Evolutionary conservation across 35 echinoderm and acorn worm species (phyloP), one percentile per base, ranked within the genome.

Genomic region (Holothuria glaberrima): DNA sequence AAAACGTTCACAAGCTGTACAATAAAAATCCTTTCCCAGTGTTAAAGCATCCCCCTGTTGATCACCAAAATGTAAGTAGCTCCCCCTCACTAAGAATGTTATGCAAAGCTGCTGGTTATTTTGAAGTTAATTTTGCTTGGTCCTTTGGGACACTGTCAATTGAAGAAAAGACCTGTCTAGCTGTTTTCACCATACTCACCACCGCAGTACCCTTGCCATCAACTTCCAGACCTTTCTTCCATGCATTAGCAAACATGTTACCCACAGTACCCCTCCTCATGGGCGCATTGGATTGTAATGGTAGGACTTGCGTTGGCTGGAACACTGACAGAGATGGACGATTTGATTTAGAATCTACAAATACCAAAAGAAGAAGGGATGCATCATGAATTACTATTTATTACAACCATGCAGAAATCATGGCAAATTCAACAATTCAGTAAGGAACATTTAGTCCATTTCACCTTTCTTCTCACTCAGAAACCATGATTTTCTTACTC

Each of bases 221-320:
- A 29, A 58, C 82, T 64, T 96, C 91, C 45, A 65, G 59, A 9
- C 94, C 94, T 90, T 89, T 90, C 73, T 96, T 96, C 94, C 94
- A 96, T 18, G 94, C 94, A 36, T 89, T 90, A 12, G 94, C 92
- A 82, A 96, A 96, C 91, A 96, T 92, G 31, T 96, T 96, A 18
- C 88, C 88, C 30, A 96, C 86, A 36, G 91, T 93, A 60, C 91
- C 88, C 31, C 88, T 89, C 54, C 94, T 88, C 17, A 61, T 71
- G 12, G 77, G 87, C 16, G 88, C 88, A 7, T 82, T 90, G 16
- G 78, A n/a, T 18, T 84, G 80, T 82, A 82, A 60, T 7, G 79
- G 79, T 38, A 84, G 34, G 30, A 63, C 59, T 6, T 84, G 80
- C 16, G 80, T 84, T 2, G 80, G 80, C 57, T 84, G 80, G 46